phyloP scores from a whole-genome alignment of 2,797 vertebrate species.

The Anabacerthia variegaticeps region DNA sequence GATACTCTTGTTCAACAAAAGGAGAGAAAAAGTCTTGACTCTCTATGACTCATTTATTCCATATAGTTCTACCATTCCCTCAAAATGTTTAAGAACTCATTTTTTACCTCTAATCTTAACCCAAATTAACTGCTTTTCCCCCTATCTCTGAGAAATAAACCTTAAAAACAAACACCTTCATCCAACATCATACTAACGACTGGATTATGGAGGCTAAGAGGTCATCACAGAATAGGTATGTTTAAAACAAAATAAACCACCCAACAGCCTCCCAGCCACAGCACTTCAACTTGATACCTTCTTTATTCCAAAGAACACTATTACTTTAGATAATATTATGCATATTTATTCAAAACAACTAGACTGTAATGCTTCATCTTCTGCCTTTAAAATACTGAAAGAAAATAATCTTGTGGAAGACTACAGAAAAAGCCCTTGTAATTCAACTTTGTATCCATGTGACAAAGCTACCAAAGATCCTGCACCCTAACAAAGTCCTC shows the following conservation, averaged over 20 bases:
- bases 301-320: background rate
- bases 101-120: background rate
- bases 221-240: background rate
- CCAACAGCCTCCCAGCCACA: background rate
- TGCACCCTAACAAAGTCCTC: background rate
- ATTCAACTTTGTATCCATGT: background rate
- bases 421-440: background rate
- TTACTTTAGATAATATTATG: background rate
- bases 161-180: background rate
- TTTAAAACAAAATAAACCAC: background rate
- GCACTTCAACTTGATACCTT: background rate
- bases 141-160: background rate
- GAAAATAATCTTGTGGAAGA: background rate
- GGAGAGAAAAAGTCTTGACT: background rate
- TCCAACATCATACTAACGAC: background rate
- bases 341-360: background rate
- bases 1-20: background rate
- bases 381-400: background rate
- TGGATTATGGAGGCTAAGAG: background rate
- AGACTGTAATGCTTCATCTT: background rate
- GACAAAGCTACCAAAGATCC: background rate
- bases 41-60: background rate
- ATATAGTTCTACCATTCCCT: background rate
- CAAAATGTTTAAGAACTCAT: background rate
- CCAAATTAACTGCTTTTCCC: rapidly evolving